These are phyloP conservation scores for Tigriopus japonicus DNA, from an alignment of 1,140 invertebrate genomes.

Conservation along the genomic window DNA sequence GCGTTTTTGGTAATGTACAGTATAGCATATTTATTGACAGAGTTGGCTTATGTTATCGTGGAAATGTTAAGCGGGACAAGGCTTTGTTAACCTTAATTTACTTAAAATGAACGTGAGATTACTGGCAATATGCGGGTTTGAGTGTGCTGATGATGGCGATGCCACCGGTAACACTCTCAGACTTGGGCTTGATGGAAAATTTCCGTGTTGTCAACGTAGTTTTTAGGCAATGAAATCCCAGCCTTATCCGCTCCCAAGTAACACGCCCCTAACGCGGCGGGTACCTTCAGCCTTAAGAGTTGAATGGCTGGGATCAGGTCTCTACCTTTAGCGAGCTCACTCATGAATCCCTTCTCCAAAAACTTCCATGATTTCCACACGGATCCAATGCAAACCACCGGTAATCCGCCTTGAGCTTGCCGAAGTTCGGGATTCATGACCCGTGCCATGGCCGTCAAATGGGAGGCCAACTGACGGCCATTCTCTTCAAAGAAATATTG, in stretches of 20 bases:
- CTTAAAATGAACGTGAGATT: too few relatives aligned
- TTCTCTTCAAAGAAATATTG: slow-evolving; percentile 51
- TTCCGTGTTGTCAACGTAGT: too few relatives aligned
- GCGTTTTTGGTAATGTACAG: too few relatives aligned
- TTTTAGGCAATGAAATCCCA: too few relatives aligned
- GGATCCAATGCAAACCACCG: slow-evolving; percentile 78
- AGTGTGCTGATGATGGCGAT: too few relatives aligned
- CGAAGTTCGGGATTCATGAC: slow-evolving; percentile 38
- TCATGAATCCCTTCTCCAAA: slow-evolving; percentile 46
- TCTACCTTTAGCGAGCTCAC: slow-evolving; percentile 28
- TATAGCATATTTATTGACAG: too few relatives aligned
- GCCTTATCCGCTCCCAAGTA: slow-evolving; percentile 20
- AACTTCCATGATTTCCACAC: slow-evolving; percentile 85
- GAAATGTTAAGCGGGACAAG: too few relatives aligned
- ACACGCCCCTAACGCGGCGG: slow-evolving; percentile 6
- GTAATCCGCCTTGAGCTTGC: slow-evolving; percentile 36
- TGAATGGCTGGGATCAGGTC: not conserved
- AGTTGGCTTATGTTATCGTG: too few relatives aligned
- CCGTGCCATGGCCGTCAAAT: slow-evolving; percentile 46
- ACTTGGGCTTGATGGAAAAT: too few relatives aligned
- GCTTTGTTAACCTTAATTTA: too few relatives aligned
- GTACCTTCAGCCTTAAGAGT: not conserved
- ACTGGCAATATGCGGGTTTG: too few relatives aligned
- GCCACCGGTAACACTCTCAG: too few relatives aligned
- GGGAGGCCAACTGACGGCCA: slow-evolving; percentile 48